A percentile compares a stretch with the other conserved stretches of the same genome.
Evolutionary conservation across 2,888 invertebrate species (phyloP).

Genomic region (Amphipyra tragopoginis): DNA sequence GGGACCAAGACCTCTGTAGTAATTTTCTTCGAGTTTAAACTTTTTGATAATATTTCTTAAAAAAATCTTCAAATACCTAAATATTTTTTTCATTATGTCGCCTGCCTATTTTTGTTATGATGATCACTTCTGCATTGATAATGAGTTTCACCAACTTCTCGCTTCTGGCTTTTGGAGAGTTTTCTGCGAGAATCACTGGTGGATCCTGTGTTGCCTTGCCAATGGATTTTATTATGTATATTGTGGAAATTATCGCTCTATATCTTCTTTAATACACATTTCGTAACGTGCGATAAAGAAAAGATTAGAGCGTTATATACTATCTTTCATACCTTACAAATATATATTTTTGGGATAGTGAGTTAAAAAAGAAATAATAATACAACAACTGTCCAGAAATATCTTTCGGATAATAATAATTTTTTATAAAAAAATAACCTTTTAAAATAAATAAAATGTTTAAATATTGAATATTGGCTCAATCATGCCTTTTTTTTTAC

Average conservation of each 20-base stretch:
- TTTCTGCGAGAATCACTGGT: conserved; percentile 26
- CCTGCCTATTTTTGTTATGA: conserved; percentile 1
- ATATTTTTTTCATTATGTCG: background rate
- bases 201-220: conserved; percentile 7
- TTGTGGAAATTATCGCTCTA: background rate
- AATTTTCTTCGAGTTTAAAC: conserved; percentile 5
- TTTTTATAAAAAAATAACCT: no score
- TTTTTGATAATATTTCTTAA: background rate
- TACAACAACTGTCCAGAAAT: no score
- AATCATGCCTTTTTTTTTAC: no score
- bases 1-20: conserved; percentile 73
- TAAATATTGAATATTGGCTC: no score
- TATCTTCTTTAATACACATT: conserved; percentile 6
- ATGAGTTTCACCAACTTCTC: conserved; percentile 28
- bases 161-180: conserved; percentile 8
- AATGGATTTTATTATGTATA: background rate
- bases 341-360: no score
- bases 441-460: no score
- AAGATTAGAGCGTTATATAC: background rate
- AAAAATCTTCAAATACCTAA: background rate
- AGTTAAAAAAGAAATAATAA: background rate
- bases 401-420: no score
- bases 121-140: conserved; percentile 5
- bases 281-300: background rate
- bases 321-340: background rate